Percentiles rank a stretch among this genome's conserved stretches.
Conservation (phyloP, 2,113 vertebrate species). For the Tachycineta bicolor region DNA sequence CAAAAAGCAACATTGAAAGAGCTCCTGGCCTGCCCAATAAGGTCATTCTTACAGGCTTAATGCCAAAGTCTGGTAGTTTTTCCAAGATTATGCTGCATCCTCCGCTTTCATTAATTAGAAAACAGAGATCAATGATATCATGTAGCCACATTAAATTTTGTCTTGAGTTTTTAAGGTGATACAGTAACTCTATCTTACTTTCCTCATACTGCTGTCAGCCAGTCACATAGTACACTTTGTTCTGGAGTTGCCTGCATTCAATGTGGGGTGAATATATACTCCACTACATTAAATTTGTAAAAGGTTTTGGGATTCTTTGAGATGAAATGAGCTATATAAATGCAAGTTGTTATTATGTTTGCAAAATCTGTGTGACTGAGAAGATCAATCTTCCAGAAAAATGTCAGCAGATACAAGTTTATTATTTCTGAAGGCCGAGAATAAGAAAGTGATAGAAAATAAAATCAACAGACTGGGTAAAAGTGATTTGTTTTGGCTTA, state of each 20-base stretch:
- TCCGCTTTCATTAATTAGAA: background rate
- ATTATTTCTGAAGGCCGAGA: constrained; percentile 25
- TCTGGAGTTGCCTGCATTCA: background rate
- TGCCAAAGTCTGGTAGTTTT: rapidly evolving
- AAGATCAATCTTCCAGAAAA: constrained; percentile 59
- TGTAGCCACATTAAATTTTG: background rate
- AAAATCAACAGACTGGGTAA: constrained; percentile 38
- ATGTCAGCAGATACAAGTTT: constrained; percentile 49
- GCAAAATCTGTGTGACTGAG: constrained; percentile 21
- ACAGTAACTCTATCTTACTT: background rate
- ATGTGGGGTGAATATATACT: background rate
- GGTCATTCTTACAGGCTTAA: background rate
- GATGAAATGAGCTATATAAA: constrained; percentile 59
- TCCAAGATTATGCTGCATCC: background rate
- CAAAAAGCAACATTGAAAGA: background rate
- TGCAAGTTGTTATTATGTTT: constrained; percentile 45
- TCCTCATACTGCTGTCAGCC: background rate
- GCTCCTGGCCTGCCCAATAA: background rate
- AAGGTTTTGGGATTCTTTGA: constrained; percentile 2
- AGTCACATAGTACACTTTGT: background rate
- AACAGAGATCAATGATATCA: background rate
- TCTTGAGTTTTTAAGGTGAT: background rate
- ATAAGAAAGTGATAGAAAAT: constrained; percentile 44
- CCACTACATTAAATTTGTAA: constrained; percentile 22
- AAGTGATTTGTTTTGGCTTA: constrained; percentile 11